Base-by-base conservation (phyloP, 2,888 invertebrate genomes). In the Rotaria magnacalcarata region DNA sequence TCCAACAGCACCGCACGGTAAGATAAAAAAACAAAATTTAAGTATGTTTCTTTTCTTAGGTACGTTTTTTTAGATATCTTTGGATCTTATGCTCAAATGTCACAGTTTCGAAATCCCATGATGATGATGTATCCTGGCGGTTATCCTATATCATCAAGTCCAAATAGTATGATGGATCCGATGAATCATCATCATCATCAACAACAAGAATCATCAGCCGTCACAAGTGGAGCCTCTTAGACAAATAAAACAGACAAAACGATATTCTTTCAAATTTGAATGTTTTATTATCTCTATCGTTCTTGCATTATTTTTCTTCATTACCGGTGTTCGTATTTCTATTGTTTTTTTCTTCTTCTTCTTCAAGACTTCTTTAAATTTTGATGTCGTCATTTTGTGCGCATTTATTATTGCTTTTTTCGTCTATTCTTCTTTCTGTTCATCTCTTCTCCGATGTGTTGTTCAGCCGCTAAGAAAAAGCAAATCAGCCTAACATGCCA, bases 171-270 rank as follows among this genome's bases (percentile, higher is more conserved):
- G 67, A 67, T 67, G 41, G 67, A 80, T 47, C 80, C 43, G 47
- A 80, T 80, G 80, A 47, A 11, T 47, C 80, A 80, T 80, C 80
- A 80, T n/a, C 80, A 80, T 80, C 80, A 47, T 80, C 80, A 80
- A n/a, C 80, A 43, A 43, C 80, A 80, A 43, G 47, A 80, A 47
- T 80, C 47, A 80, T 80, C 67, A 67, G 67, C 67, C 14, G 67
- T 67, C 34, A 34, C 67, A 5, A 67, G 67, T 67, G 67, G 67
- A 67, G 67, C 67, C 19, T 67, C 67, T 11, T 67, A 67, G 27
- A 67, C 27, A 58, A 27, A 0, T 34, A 67, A 27, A 67, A 34
- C 27, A 67, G 16, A 27, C 5, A 34, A 67, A 34, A 67, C 34
- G n/a, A 80, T 80, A 24, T n/a, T n/a, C 21, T 41, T 67, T 67